Conservation (phyloP, 2,113 vertebrate species). For the Pseudorhombus dupliciocellatus region DNA sequence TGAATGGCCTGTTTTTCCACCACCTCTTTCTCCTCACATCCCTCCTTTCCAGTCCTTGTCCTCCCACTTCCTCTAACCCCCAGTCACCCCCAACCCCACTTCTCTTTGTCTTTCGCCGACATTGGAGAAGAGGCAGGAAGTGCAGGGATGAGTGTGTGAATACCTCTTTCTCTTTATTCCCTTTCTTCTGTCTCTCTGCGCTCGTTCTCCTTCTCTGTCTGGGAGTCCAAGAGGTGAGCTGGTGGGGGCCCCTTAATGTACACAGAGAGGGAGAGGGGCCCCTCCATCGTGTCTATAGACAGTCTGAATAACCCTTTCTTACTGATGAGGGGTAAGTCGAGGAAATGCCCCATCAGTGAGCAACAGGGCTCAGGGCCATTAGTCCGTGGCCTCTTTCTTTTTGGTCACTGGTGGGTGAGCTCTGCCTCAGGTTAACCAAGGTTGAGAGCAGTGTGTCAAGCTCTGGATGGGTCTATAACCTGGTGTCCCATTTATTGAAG, state of each 20-base stretch:
- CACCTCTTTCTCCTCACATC: conserved; percentile 42
- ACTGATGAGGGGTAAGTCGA: conserved; percentile 32
- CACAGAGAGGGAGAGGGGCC: conserved; percentile 50
- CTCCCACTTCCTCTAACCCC: conserved; percentile 28
- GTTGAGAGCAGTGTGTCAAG: conserved; percentile 2
- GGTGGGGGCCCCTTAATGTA: conserved; percentile 57
- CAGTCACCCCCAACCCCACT: conserved; percentile 25
- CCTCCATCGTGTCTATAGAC: conserved; percentile 34
- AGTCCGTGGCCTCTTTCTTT: conserved; percentile 31
- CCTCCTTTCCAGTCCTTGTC: conserved; percentile 28
- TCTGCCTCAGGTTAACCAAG: conserved; percentile 19
- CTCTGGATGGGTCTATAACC: not conserved
- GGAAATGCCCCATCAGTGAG: conserved; percentile 48
- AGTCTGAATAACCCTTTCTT: conserved; percentile 52
- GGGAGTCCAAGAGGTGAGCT: conserved; percentile 55
- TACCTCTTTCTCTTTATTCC: conserved; percentile 23
- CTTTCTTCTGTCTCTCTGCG: conserved; percentile 40
- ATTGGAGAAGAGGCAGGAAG: conserved; percentile 58
- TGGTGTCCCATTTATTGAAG: not conserved
- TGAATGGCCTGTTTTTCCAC: conserved; percentile 71
- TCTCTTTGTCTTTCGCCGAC: conserved; percentile 43
- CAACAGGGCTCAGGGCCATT: conserved; percentile 44
- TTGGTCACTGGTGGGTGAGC: conserved; percentile 21
- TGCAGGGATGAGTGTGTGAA: conserved; percentile 58
- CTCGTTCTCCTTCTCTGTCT: conserved; percentile 52